These are phyloP conservation scores for Synergus umbraculus DNA, from an alignment of 2,888 invertebrate genomes.

Conservation along the genomic window DNA sequence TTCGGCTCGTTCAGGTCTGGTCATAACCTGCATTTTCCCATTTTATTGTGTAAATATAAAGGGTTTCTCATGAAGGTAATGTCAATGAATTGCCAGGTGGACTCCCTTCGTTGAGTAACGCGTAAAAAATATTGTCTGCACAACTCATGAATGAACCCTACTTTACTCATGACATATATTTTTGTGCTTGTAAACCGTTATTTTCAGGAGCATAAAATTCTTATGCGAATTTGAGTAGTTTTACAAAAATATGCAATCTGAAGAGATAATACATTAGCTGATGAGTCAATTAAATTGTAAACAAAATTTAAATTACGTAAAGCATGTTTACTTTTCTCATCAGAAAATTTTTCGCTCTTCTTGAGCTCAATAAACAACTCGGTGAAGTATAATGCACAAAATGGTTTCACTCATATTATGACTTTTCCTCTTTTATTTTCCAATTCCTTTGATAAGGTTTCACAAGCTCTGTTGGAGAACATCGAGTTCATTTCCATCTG, in stretches of 20 bases:
- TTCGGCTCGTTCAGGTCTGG: conserved; percentile 61
- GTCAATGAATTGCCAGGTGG: conserved; percentile 45
- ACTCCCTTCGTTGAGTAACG: conserved; percentile 41
- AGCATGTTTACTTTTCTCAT: too few relatives aligned
- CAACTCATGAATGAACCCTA: conserved; percentile 12
- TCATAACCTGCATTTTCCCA: conserved; percentile 54
- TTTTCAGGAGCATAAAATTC: not conserved
- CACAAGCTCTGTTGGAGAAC: not conserved
- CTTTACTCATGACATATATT: not conserved
- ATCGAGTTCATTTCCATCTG: not conserved
- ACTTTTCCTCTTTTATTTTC: conserved; percentile 20
- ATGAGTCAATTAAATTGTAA: too few relatives aligned
- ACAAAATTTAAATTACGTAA: too few relatives aligned
- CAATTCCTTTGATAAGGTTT: conserved; percentile 10
- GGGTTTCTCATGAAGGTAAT: conserved; percentile 50
- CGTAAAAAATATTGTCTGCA: conserved; percentile 43
- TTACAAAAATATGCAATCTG: too few relatives aligned
- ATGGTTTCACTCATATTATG: conserved; percentile 15
- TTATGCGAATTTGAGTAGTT: not conserved
- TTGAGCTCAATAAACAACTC: too few relatives aligned
- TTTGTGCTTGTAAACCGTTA: not conserved
- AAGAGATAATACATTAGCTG: too few relatives aligned
- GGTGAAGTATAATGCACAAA: too few relatives aligned
- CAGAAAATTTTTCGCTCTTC: too few relatives aligned
- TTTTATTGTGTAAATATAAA: conserved; percentile 56